phyloP scores from a whole-genome alignment of 2,888 invertebrate genomes.

The Carabus problematicus region DNA sequence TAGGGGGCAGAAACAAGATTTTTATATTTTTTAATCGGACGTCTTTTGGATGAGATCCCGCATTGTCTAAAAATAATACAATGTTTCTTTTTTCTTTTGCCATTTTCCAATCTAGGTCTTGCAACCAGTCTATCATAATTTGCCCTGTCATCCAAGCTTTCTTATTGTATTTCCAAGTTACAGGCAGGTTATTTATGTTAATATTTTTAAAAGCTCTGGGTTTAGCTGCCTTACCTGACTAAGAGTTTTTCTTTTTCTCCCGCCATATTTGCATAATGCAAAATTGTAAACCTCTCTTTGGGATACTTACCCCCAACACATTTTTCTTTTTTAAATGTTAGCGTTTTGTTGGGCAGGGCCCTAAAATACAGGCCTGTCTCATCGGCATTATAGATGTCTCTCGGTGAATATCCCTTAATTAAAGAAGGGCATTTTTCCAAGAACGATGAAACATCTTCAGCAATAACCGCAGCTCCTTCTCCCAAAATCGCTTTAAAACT shows the following conservation, averaged over 20 bases:
- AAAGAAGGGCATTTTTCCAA: constrained; percentile 2
- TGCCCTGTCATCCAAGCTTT: constrained; percentile 29
- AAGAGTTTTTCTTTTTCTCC: neutral
- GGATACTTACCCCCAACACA: neutral
- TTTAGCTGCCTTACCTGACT: constrained; percentile 20
- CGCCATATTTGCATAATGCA: neutral
- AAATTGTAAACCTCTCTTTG: neutral
- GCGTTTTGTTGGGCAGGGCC: neutral
- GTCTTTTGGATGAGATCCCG: constrained; percentile 35
- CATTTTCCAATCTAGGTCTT: constrained; percentile 13
- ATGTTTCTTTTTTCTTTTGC: constrained; percentile 19
- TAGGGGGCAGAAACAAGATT: constrained; percentile 40
- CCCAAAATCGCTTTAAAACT: constrained; percentile 6
- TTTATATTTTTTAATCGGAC: constrained; percentile 12
- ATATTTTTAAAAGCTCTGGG: constrained; percentile 29
- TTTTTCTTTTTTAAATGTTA: constrained; percentile 4
- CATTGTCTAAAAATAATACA: too few relatives aligned
- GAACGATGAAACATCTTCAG: constrained; percentile 1
- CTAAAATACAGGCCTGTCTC: neutral
- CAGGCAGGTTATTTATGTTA: too few relatives aligned
- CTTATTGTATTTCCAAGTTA: constrained; percentile 29
- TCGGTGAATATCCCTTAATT: neutral
- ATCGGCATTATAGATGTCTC: neutral
- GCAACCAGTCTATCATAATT: constrained; percentile 17
- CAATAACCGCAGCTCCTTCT: constrained; percentile 9